phyloP scores from a whole-genome alignment of 2,888 invertebrate species.

The Lasioglossum morio region DNA sequence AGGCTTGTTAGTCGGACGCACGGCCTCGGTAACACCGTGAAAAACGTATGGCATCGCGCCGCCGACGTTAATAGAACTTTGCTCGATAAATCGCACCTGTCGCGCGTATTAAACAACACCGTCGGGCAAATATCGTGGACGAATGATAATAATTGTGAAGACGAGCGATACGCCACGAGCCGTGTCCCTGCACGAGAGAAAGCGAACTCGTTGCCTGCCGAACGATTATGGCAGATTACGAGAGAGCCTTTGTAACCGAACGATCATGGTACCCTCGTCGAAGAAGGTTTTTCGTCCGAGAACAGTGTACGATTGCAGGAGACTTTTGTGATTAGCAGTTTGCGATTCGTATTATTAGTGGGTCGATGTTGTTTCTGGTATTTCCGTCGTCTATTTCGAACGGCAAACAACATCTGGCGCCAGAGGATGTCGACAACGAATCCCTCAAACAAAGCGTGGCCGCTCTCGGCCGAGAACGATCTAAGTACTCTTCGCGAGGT shows the following conservation, averaged over 20 bases:
- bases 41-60: constrained; percentile 31
- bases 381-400: constrained; percentile 37
- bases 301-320: neutral
- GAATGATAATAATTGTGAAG: constrained; percentile 35
- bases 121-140: constrained; percentile 5
- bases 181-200: neutral
- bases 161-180: neutral
- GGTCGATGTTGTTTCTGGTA: constrained; percentile 24
- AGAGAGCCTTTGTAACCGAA: neutral
- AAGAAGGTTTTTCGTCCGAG: neutral
- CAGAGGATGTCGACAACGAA: constrained; percentile 39
- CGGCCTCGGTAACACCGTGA: constrained; percentile 17
- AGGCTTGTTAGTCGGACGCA: constrained; percentile 31
- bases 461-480: constrained; percentile 24
- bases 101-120: constrained; percentile 17
- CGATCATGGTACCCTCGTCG: neutral
- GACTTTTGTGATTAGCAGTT: neutral
- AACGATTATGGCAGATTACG: constrained; percentile 9
- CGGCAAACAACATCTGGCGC: constrained; percentile 52
- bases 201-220: neutral
- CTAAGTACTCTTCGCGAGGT: neutral
- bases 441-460: constrained; percentile 42
- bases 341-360: neutral
- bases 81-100: constrained; percentile 48
- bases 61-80: constrained; percentile 26